phyloP scores from a whole-genome alignment of 2,113 vertebrate species.

The Rhinoderma darwinii region DNA sequence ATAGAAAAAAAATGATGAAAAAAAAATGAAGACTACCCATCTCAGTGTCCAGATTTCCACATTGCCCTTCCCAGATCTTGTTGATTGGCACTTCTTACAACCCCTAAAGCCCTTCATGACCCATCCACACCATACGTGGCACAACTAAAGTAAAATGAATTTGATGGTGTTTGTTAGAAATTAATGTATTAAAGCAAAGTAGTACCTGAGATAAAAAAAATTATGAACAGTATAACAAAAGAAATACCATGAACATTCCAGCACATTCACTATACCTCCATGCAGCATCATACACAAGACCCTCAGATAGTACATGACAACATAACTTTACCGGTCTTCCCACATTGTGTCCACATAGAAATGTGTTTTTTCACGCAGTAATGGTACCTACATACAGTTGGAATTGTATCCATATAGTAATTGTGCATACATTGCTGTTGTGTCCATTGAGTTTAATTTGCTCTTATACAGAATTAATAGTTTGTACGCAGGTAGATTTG shows the following conservation, averaged over 20 bases:
- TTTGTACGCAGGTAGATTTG: no score
- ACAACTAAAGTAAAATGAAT: neutral
- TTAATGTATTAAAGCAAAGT: neutral
- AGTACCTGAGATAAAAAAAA: neutral
- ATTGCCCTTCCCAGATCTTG: neutral
- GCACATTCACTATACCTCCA: no score
- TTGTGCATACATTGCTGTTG: no score
- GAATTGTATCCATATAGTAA: no score
- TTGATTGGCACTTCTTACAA: neutral
- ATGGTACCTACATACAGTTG: no score
- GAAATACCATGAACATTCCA: neutral
- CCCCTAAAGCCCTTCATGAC: neutral
- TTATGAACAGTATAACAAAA: neutral
- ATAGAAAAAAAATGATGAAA: neutral
- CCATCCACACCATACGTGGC: neutral
- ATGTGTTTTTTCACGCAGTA: no score
- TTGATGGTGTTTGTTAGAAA: neutral
- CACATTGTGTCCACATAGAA: no score
- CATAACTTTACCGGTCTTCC: no score
- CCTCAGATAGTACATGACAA: no score
- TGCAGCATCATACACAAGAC: no score
- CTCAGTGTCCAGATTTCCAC: neutral
- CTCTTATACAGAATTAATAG: no score
- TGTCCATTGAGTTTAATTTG: no score
- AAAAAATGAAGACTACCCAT: neutral